Percentiles rank a stretch among this genome's conserved stretches.
phyloP scores from a whole-genome alignment of 2,888 invertebrate genomes.

The Drosophila putrida region DNA sequence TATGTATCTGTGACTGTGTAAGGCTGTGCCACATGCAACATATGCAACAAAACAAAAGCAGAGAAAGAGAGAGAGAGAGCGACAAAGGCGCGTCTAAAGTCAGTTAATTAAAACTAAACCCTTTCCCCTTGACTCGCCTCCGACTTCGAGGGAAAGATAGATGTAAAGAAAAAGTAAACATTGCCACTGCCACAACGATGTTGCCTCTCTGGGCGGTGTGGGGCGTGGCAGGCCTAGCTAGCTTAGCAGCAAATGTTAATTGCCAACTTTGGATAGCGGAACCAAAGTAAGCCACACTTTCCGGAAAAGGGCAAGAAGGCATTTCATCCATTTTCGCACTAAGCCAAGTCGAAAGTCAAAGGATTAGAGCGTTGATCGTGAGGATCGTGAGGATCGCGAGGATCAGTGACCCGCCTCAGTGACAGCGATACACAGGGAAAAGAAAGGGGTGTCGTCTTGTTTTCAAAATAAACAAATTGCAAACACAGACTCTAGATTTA shows the following conservation, averaged over 20 bases:
- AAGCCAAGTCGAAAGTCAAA: conserved; percentile 70
- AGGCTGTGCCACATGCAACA: neutral
- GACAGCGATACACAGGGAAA: neutral
- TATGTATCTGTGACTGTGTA: no score
- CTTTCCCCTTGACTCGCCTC: conserved; percentile 42
- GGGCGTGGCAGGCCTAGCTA: conserved; percentile 42
- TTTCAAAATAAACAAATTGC: conserved; percentile 82
- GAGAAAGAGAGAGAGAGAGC: neutral
- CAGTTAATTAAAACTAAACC: conserved; percentile 74
- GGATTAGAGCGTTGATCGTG: conserved; percentile 60
- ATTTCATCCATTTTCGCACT: conserved; percentile 34
- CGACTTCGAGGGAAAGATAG: conserved; percentile 56
- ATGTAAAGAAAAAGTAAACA: no score
- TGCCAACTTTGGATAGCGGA: conserved; percentile 74
- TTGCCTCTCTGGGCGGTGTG: neutral
- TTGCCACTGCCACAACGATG: no score
- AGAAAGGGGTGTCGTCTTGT: conserved; percentile 79
- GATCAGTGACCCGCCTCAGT: conserved; percentile 45
- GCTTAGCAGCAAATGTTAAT: conserved; percentile 70
- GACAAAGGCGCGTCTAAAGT: conserved; percentile 67
- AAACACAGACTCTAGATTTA: conserved; percentile 26
- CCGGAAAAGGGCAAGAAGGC: conserved; percentile 62
- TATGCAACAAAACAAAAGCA: no score
- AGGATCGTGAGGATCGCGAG: conserved; percentile 17
- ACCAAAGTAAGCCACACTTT: conserved; percentile 79